Evolutionary conservation across 2,888 invertebrate genomes (phyloP).

Genomic region (Tiphia femorata): DNA sequence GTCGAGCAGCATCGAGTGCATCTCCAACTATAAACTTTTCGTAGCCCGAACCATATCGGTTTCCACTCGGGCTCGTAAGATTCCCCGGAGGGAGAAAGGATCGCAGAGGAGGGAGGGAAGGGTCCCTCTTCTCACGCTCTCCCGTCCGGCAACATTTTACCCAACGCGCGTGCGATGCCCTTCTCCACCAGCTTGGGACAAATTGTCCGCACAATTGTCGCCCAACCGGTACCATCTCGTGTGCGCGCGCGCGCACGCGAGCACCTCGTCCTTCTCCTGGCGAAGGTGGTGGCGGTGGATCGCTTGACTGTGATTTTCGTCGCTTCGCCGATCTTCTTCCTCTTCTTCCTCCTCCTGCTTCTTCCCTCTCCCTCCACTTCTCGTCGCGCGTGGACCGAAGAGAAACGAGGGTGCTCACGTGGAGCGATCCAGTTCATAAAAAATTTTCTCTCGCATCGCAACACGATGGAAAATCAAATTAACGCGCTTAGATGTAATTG

Average conservation of each 20-base stretch:
- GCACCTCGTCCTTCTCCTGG: slow-evolving; percentile 24
- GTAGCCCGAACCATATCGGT: slow-evolving; percentile 28
- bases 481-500: no score
- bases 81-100: slow-evolving; percentile 6
- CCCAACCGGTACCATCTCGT: slow-evolving; percentile 45
- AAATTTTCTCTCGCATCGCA: no score
- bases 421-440: no score
- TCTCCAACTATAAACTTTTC: no score
- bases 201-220: slow-evolving; percentile 55
- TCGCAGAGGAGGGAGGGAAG: background rate
- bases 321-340: slow-evolving; percentile 18
- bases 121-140: slow-evolving; percentile 6
- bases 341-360: background rate
- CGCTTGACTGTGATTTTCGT: slow-evolving; percentile 42
- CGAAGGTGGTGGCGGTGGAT: slow-evolving; percentile 27
- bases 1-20: no score
- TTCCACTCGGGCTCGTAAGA: slow-evolving; percentile 22
- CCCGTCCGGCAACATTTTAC: slow-evolving; percentile 17
- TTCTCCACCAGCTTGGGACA: slow-evolving; percentile 31
- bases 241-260: slow-evolving; percentile 33
- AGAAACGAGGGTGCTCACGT: no score
- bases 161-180: slow-evolving; percentile 1
- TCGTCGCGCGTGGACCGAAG: no score
- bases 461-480: no score
- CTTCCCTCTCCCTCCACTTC: slow-evolving; percentile 5